These are phyloP conservation scores for Solenodon paradoxus DNA, from an alignment of 2,113 vertebrate genomes.

Conservation along the genomic window DNA sequence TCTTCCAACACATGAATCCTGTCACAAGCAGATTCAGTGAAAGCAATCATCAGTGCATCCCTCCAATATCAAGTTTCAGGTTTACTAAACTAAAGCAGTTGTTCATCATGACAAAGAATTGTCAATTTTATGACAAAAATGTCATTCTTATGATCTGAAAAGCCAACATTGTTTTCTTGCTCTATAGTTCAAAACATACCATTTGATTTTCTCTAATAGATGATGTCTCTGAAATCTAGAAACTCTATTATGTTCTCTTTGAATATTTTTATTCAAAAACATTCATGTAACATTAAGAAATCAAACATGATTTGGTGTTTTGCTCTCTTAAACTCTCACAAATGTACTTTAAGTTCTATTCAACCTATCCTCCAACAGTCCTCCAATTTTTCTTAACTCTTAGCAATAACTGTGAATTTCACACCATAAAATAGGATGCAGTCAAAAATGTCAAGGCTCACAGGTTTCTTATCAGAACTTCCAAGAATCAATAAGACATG, in stretches of 20 bases:
- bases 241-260: not conserved
- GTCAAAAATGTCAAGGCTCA: not conserved
- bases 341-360: not conserved
- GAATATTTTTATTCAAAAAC: not conserved
- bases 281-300: not conserved
- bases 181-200: not conserved
- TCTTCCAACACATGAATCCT: not conserved
- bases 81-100: not conserved
- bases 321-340: not conserved
- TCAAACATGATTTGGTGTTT: not conserved
- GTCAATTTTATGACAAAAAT: not conserved
- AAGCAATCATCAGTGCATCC: not conserved
- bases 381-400: not conserved
- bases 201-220: not conserved
- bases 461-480: not conserved
- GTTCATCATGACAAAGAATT: not conserved
- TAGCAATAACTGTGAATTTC: not conserved
- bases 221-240: not conserved
- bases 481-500: not conserved
- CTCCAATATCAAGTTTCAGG: not conserved
- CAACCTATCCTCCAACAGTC: not conserved
- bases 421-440: not conserved
- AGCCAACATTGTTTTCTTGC: not conserved
- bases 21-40: not conserved
- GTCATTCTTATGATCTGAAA: not conserved